Conservation (phyloP, 2,797 vertebrate genomes). For the Neosalanx taihuensis region DNA sequence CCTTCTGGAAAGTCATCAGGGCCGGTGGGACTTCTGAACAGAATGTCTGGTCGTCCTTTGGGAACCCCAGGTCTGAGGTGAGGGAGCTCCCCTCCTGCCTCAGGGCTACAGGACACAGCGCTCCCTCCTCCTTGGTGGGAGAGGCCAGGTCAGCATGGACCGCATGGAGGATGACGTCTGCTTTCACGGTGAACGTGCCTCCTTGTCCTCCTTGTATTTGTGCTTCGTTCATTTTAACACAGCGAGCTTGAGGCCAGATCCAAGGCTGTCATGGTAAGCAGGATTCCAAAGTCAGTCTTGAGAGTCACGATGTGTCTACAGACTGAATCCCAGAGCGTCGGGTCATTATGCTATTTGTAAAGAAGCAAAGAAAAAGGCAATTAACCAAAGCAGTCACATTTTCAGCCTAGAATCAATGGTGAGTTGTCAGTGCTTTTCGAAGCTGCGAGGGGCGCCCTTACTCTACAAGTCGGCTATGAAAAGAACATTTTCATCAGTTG, state of each 20-base stretch:
- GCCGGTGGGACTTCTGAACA: conserved; percentile 39
- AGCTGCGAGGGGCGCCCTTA: conserved; percentile 63
- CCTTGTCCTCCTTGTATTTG: conserved; percentile 40
- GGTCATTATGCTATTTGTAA: too few species aligned
- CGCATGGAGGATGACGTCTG: conserved; percentile 66
- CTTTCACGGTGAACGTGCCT: conserved; percentile 59
- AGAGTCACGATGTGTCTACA: not conserved
- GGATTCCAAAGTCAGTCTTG: conserved; percentile 8
- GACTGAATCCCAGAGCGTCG: not conserved
- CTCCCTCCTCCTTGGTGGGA: conserved; percentile 41
- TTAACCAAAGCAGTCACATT: not conserved
- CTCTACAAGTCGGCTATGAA: conserved; percentile 6
- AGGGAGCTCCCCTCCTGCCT: conserved; percentile 10
- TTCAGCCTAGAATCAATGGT: not conserved
- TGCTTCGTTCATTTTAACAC: conserved; percentile 58
- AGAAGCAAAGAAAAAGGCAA: conserved; percentile 6
- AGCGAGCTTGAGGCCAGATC: conserved; percentile 2
- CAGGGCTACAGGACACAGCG: conserved; percentile 30
- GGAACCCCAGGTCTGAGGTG: conserved; percentile 38
- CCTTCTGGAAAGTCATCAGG: conserved; percentile 57
- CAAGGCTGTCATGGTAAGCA: conserved; percentile 44
- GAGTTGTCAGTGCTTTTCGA: conserved; percentile 21
- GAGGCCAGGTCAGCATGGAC: conserved; percentile 55
- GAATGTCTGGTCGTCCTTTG: conserved; percentile 50
- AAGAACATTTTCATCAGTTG: too few species aligned